A percentile compares a stretch with the other conserved stretches of the same genome.
phyloP scores from a whole-genome alignment of 2,888 invertebrate species.

The Dorcus hopei region DNA sequence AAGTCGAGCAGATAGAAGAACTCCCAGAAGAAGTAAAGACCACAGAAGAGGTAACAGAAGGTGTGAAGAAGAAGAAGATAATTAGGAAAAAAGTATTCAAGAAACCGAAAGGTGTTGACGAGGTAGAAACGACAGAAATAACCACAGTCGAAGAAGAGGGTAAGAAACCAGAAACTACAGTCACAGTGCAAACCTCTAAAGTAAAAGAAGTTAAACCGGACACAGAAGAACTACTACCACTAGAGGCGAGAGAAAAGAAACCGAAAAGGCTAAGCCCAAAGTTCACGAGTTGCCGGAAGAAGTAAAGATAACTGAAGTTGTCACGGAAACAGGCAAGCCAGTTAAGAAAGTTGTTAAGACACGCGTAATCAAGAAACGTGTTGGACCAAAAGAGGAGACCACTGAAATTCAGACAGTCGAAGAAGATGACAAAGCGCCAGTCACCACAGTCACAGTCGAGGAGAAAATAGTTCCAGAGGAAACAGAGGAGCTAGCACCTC shows the following conservation, averaged over 20 bases:
- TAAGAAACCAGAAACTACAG: slow-evolving; percentile 34
- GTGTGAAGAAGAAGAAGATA: slow-evolving; percentile 11
- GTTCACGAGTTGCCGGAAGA: slow-evolving; percentile 19
- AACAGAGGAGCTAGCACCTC: slow-evolving; percentile 15
- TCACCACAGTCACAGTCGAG: slow-evolving; percentile 39
- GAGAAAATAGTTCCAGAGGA: slow-evolving; percentile 21
- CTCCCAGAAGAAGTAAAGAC: slow-evolving; percentile 38
- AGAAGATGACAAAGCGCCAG: slow-evolving; percentile 38
- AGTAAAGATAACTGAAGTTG: slow-evolving; percentile 34
- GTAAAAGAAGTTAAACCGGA: slow-evolving; percentile 17
- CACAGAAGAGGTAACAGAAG: slow-evolving; percentile 34
- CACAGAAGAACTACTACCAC: slow-evolving; percentile 28
- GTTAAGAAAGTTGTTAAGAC: slow-evolving; percentile 34
- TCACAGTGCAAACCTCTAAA: slow-evolving; percentile 27
- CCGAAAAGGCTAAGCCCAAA: slow-evolving; percentile 23
- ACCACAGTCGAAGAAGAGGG: slow-evolving; percentile 33
- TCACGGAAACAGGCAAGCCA: slow-evolving; percentile 36
- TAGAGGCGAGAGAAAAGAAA: slow-evolving; percentile 14
- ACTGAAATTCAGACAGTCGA: slow-evolving; percentile 40
- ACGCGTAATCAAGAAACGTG: slow-evolving; percentile 22
- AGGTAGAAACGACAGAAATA: slow-evolving; percentile 43
- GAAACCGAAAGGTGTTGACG: slow-evolving; percentile 35
- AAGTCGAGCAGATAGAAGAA: slow-evolving; percentile 28
- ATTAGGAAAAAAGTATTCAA: slow-evolving; percentile 28
- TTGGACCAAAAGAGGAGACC: slow-evolving; percentile 32